These are phyloP conservation scores for Parapsyche elsis DNA, from an alignment of 1,140 invertebrate species.

Conservation along the genomic window DNA sequence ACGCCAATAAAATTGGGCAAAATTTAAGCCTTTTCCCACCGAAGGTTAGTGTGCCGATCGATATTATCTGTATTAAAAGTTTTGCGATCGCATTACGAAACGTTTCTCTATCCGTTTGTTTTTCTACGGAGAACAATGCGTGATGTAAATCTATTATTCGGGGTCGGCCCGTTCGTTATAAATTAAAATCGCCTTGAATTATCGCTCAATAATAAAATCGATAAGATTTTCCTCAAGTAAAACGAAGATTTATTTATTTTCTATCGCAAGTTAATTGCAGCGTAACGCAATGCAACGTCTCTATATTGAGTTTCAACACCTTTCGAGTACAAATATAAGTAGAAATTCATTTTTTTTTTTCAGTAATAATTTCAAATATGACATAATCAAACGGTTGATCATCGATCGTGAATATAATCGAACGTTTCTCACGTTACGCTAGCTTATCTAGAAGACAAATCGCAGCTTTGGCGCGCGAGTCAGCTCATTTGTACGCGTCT, in stretches of 20 bases:
- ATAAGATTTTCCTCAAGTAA: too few species aligned
- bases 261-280: too few species aligned
- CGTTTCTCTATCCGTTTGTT: slow-evolving; percentile 7
- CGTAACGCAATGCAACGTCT: too few species aligned
- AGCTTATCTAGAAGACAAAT: neutral
- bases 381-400: too few species aligned
- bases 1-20: neutral
- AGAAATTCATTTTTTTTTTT: too few species aligned
- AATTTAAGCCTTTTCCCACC: slow-evolving; percentile 20
- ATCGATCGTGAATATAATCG: neutral
- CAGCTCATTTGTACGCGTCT: neutral
- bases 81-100: slow-evolving; percentile 29
- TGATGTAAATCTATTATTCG: slow-evolving; percentile 22
- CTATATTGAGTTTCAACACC: too few species aligned
- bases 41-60: slow-evolving; percentile 29
- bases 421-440: neutral
- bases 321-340: too few species aligned
- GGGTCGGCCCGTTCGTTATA: neutral
- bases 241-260: too few species aligned
- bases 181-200: neutral
- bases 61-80: slow-evolving; percentile 25
- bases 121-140: slow-evolving; percentile 2
- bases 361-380: too few species aligned
- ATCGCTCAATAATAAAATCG: too few species aligned
- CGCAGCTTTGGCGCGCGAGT: neutral